Evolutionary conservation across 2,797 vertebrate species (phyloP).

Genomic region (Lemur catta): DNA sequence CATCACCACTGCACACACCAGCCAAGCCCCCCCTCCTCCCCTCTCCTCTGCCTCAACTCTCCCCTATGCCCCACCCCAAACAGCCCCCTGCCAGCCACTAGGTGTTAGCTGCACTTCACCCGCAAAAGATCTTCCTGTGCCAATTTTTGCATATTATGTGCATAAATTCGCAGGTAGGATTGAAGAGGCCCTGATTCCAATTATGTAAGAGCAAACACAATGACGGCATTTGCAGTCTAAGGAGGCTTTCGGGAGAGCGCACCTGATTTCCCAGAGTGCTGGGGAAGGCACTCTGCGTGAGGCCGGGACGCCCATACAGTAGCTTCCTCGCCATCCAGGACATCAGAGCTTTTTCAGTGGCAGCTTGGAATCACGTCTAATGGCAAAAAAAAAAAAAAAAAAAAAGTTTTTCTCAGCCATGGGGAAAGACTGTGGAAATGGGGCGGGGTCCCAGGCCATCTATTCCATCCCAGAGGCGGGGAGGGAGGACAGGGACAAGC

Average conservation of each 20-base stretch:
- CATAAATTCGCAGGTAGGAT: not conserved
- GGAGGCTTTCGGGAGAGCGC: not conserved
- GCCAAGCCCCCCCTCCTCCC: not conserved
- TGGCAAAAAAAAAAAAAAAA: not conserved
- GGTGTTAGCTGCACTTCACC: not conserved
- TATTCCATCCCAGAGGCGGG: not conserved
- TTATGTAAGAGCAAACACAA: not conserved
- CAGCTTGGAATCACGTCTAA: not conserved
- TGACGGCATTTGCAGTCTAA: not conserved
- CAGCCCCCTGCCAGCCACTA: not conserved
- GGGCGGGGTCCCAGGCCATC: accelerated
- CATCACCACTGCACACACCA: not conserved
- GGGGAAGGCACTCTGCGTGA: not conserved
- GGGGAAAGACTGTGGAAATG: not conserved
- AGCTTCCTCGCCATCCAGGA: not conserved
- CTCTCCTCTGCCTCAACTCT: not conserved
- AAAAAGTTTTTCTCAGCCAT: not conserved
- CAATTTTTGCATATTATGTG: not conserved
- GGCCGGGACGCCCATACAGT: not conserved
- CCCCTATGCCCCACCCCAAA: not conserved
- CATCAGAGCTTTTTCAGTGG: not conserved
- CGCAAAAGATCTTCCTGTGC: not conserved
- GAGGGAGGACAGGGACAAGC: not conserved
- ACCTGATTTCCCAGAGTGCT: not conserved
- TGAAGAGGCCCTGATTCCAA: not conserved